These are phyloP conservation scores for Conomelus anceps DNA, from an alignment of 2,888 invertebrate species.

Conservation along the genomic window DNA sequence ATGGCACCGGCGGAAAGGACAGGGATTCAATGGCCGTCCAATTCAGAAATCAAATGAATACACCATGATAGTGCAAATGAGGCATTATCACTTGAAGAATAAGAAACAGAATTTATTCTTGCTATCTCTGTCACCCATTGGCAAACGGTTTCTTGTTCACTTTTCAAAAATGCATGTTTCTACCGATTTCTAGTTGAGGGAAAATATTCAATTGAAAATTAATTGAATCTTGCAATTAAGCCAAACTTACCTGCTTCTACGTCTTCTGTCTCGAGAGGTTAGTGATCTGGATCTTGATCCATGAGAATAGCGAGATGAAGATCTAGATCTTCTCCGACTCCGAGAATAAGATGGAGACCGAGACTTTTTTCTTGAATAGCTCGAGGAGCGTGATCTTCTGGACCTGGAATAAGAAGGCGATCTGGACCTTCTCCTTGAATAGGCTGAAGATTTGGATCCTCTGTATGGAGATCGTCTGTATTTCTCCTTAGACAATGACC, in stretches of 20 bases:
- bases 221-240: too few species aligned
- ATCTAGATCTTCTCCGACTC: conserved; percentile 20
- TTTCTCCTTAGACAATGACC: conserved; percentile 13
- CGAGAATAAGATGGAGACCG: conserved; percentile 15
- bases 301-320: conserved; percentile 14
- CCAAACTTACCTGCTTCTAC: neutral
- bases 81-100: too few species aligned
- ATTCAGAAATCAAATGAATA: too few species aligned
- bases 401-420: conserved; percentile 13
- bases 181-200: too few species aligned
- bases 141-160: too few species aligned
- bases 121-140: too few species aligned
- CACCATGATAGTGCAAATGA: too few species aligned
- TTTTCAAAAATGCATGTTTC: too few species aligned
- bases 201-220: too few species aligned
- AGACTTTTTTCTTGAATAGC: neutral
- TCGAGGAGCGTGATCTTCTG: neutral
- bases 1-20: too few species aligned
- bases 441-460: neutral
- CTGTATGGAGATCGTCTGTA: conserved; percentile 13
- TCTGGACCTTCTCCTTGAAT: conserved; percentile 16
- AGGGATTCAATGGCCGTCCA: too few species aligned
- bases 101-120: too few species aligned
- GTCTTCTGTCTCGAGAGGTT: neutral
- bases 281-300: neutral